Conservation (phyloP, 2,113 vertebrate genomes). For the Thomomys bottae region DNA sequence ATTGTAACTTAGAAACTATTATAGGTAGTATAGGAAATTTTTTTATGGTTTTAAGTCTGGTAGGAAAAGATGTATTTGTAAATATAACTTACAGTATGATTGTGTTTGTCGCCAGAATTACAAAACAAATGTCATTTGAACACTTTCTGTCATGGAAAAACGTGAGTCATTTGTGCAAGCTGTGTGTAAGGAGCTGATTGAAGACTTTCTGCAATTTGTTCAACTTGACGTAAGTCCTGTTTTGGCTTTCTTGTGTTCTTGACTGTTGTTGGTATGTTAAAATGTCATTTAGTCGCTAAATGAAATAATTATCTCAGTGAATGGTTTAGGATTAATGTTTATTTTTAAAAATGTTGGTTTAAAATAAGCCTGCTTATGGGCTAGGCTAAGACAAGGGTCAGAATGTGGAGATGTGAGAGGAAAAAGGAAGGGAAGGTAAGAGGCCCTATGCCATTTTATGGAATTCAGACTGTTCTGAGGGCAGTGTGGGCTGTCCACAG, state of each 20-base stretch:
- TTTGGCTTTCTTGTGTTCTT: slow-evolving; percentile 39
- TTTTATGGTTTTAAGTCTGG: background rate
- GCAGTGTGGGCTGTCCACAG: no score
- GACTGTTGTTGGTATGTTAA: background rate
- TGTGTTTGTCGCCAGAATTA: slow-evolving; percentile 45
- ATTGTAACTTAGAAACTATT: background rate
- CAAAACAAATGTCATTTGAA: slow-evolving; percentile 10
- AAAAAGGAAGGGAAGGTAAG: background rate
- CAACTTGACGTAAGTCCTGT: slow-evolving; percentile 89
- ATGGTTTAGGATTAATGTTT: background rate
- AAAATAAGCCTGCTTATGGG: background rate
- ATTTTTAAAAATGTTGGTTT: background rate
- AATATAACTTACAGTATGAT: background rate
- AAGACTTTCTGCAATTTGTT: slow-evolving; percentile 90
- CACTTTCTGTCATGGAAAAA: slow-evolving; percentile 85
- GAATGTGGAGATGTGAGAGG: background rate
- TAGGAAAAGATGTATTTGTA: slow-evolving; percentile 11
- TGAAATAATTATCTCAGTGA: background rate
- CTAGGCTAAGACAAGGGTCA: background rate
- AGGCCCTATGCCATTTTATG: background rate
- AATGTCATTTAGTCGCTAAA: background rate
- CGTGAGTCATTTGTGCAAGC: slow-evolving; percentile 88
- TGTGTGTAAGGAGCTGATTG: slow-evolving; percentile 85
- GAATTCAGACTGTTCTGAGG: background rate
- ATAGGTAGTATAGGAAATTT: background rate